Evolutionary conservation across 2,888 invertebrate species (phyloP), one percentile per base, ranked within the genome.

Genomic region (Limnephilus marmoratus): DNA sequence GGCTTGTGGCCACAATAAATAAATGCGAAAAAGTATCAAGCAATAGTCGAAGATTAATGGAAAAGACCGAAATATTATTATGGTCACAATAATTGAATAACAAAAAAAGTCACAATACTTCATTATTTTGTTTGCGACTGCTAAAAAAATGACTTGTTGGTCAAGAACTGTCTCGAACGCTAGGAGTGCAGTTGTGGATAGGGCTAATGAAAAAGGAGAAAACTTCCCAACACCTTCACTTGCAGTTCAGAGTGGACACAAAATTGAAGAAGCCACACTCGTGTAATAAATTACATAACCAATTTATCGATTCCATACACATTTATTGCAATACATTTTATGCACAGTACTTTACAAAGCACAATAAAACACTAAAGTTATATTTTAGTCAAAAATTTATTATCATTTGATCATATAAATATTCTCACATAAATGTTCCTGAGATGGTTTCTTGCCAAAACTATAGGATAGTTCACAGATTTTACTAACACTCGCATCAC

Each of bases 361-460:
- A 68, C 7, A 68, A n/a, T 24, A 68, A 68, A 68, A 68, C 68
- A 68, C 68, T 24, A 9, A n/a, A 68, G 9, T 68, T 68, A 68
- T n/a, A 68, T 24, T 90, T 90, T 90, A 49, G 90, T 90, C 90
- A 90, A 90, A 90, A 90, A 82, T 90, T 90, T 90, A 90, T 82
- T 90, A 29, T 29, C n/a, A 81, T 90, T 90, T 80, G 88, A 80
- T 89, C 37, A 68, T 87, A 87, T 34, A 29, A 68, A 87, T 87
- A 87, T 68, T 87, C 53, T 87, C 88, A 80, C 88, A 81, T 41
- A 81, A 82, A 90, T 34, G 29, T 90, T 90, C 82, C 31, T 4
- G 45, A n/a, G 31, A 81, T 81, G 45, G 82, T 90, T 80, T 82
- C 81, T 49, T 24, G 41, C 41, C 24, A 31, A 91, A 86, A 91